These are phyloP conservation scores for Caenorhabditis angaria DNA, from an alignment of 2,888 invertebrate genomes.

Conservation along the genomic window DNA sequence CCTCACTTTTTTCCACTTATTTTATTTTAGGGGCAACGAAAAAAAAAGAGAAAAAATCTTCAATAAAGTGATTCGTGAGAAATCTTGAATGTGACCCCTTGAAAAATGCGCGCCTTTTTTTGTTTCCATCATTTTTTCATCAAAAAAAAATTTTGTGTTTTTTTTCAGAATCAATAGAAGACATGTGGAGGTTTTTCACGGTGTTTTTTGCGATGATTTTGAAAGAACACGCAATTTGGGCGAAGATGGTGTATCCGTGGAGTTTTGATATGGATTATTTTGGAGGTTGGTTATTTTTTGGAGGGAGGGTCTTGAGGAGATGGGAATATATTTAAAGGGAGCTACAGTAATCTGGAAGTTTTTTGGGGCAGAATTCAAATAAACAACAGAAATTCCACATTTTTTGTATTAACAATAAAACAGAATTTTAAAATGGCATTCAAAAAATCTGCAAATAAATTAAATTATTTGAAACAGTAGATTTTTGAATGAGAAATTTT, in stretches of 20 bases:
- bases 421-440: too few relatives aligned
- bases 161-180: not conserved
- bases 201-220: not conserved
- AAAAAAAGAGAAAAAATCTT: not conserved
- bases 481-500: too few relatives aligned
- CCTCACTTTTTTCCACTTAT: not conserved
- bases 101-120: conserved; percentile 1
- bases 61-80: conserved; percentile 2
- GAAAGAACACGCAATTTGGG: not conserved
- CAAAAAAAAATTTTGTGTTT: not conserved
- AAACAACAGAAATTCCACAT: too few relatives aligned
- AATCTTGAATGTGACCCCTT: conserved; percentile 2
- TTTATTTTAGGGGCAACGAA: not conserved
- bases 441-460: too few relatives aligned
- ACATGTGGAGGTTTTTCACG: not conserved
- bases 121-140: not conserved
- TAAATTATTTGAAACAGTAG: too few relatives aligned
- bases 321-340: too few relatives aligned
- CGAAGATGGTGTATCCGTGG: not conserved
- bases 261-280: not conserved
- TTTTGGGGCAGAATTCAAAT: too few relatives aligned
- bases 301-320: too few relatives aligned
- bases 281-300: not conserved
- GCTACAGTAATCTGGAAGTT: too few relatives aligned
- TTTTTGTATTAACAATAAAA: too few relatives aligned